Base-by-base conservation (phyloP, 2,888 invertebrate genomes). In the Sicus ferrugineus region DNA sequence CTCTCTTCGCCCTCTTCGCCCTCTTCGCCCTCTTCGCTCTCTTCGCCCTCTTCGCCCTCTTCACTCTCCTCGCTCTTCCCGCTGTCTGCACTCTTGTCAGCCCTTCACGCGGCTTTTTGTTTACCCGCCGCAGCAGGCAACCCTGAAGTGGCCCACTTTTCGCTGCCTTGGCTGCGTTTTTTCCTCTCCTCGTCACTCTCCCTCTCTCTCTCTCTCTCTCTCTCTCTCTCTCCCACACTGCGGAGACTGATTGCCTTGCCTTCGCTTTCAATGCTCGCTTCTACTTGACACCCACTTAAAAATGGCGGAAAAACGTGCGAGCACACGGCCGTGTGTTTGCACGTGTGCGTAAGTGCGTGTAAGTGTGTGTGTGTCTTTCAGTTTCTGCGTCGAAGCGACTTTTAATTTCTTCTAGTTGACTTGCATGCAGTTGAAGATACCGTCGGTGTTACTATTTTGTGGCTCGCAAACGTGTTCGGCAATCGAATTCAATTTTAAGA, bases 141-240 rank as follows among this genome's bases (percentile, higher is more conserved):
- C 54, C 54, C 56, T 66, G 56, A 66, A 56, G 66, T 56, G 66
- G 42, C 46, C 30, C 56, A 56, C 56, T 56, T 64, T 66, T 56
- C 56, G 66, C 28, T 21, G 66, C 28, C 50, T 52, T n/a, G n/a
- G n/a, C n/a, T n/a, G n/a, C n/a, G n/a, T 52, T 31, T 63, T 31
- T 30, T 26, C 30, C 16, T 26, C 56, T 28, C 9, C 6, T 56
- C 11, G n/a, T 30, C 34, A 7, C 11, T 42, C 42, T 16, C n/a
- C 16, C 42, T 42, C n/a, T 42, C n/a, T n/a, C 9, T 16, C 56
- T 16, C 56, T 16, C 3, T 2, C 28, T n/a, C 61, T 61, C 26
- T 14, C 23, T 19, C 42, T 6, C 26, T 38, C 28, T 42, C 23
- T 34, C 42, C 1, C 61, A 26, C n/a, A n/a, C n/a, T n/a, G n/a